Base-by-base conservation (phyloP, 2,797 vertebrate species). In the Momotus momota region DNA sequence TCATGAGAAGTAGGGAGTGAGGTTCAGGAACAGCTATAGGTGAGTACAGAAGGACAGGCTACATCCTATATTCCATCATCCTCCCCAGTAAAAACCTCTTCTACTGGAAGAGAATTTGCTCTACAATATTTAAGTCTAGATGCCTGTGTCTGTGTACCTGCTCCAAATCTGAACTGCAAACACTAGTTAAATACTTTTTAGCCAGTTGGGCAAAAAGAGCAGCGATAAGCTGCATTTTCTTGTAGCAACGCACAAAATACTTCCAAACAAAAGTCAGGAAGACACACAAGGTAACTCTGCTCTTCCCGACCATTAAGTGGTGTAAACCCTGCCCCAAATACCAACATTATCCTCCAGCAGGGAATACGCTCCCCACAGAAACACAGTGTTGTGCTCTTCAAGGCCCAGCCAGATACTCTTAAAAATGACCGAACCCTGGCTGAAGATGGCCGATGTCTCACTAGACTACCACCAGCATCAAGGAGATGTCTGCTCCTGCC, bases 1-100 rank as follows among this genome's bases (percentile, higher is more conserved):
- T 51, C 0, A 0, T 2, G 1, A 60, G 75, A 73, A 23, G 25
- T 10, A 2, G 16, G 14, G 33, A 5, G 1, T 40, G 52, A 73
- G 10, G 55, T 55, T 74, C 45, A 81, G 13, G 29, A 90, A 27
- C 38, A 82, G 33, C 29, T 88, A 60, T 18, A 3, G 0, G 5
- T 46, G 29, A 54, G 40, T 73, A n/a, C 64, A 75, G 5, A n/a
- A 78, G 35, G 70, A 84, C 45, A 54, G 1, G 33, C 4, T 21
- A 41, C 9, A 22, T 27, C 12, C 11, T 9, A 3, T 51, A 49
- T 9, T 82, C 67, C 67, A 49, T 80, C 66, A 69, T 23, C 62
- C 29, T 72, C 29, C 38, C 54, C 43, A 52, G 55, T 26, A 51
- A 73, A 75, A 67, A 14, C 17, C 23, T 46, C 22, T 2, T 43